Evolutionary conservation across 2,797 vertebrate species (phyloP), one percentile per base, ranked within the genome.

Genomic region (Gymnoscopelus microlampas): DNA sequence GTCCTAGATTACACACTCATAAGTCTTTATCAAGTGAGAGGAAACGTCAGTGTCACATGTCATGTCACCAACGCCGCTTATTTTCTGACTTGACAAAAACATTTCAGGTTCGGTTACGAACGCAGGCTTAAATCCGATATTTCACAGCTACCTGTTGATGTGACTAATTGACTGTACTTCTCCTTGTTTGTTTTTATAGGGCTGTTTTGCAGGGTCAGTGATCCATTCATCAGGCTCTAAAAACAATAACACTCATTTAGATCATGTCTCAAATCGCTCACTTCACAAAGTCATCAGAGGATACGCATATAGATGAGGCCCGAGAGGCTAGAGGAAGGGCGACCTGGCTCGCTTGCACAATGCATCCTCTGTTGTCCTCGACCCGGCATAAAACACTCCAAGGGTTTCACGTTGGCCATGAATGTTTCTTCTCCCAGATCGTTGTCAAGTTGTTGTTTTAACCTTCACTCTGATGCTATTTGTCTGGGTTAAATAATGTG

Each of bases 401-500:
- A 13, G 54, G 11, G 63, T 66, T 76, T 66, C 66, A 73, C 54
- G 68, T 71, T 13, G 14, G 60, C 59, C 56, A 50, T 81, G 64
- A 60, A 68, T 49, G 15, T 74, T 77, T 59, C 63, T 24, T 62
- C 61, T 57, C 66, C 59, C 62, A 24, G 51, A 54, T 54, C 62
- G 11, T 60, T 69, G 53, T 55, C 57, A 60, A 67, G 70, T 70
- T 90, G 91, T 90, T 91, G 72, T 75, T 85, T 80, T 89, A 93
- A 90, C 89, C 84, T 87, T 83, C 68, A 67, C 78, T 66, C 63
- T 47, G 70, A 53, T 78, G 65, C 69, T 71, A 71, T 91, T 88
- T 87, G 74, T 90, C 86, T 84, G 70, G 44, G 49, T 60, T 76
- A 65, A 88, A 73, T 85, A 77, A 86, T 63, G 77, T 62, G 73